A percentile compares a stretch with the other conserved stretches of the same genome.
Evolutionary conservation across 1,140 invertebrate genomes (phyloP).

Genomic region (Ctenoplectra terminalis): DNA sequence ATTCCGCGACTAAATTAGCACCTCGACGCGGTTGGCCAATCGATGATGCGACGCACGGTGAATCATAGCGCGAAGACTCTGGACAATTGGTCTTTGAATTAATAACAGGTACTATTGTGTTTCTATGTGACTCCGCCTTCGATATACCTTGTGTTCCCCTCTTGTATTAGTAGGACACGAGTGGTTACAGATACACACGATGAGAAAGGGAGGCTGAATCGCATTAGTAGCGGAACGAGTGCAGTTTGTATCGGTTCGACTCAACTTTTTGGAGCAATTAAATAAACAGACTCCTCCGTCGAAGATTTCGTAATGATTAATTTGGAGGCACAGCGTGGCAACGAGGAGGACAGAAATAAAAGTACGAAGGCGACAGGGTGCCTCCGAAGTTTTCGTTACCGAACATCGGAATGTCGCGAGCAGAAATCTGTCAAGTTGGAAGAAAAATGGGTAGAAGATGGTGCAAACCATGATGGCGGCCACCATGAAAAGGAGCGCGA

Average conservation of each 20-base stretch:
- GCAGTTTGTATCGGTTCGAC: too few species aligned
- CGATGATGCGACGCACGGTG: background rate
- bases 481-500: background rate
- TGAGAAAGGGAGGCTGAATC: too few species aligned
- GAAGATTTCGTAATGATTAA: conserved; percentile 29
- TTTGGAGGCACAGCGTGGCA: background rate
- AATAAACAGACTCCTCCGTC: background rate
- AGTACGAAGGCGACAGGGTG: background rate
- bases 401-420: conserved; percentile 16
- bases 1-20: conserved; percentile 35
- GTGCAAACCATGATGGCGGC: background rate
- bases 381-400: conserved; percentile 6
- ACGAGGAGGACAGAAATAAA: background rate
- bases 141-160: too few species aligned
- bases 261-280: background rate
- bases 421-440: conserved; percentile 24
- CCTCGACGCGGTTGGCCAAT: conserved; percentile 9
- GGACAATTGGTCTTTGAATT: conserved; percentile 16
- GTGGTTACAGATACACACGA: too few species aligned
- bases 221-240: too few species aligned
- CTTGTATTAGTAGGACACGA: too few species aligned
- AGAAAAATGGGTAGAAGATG: conserved; percentile 50
- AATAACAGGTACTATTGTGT: conserved; percentile 3
- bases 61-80: conserved; percentile 18
- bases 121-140: background rate